Conservation (phyloP, 2,113 vertebrate genomes). For the Myxocyprinus asiaticus region DNA sequence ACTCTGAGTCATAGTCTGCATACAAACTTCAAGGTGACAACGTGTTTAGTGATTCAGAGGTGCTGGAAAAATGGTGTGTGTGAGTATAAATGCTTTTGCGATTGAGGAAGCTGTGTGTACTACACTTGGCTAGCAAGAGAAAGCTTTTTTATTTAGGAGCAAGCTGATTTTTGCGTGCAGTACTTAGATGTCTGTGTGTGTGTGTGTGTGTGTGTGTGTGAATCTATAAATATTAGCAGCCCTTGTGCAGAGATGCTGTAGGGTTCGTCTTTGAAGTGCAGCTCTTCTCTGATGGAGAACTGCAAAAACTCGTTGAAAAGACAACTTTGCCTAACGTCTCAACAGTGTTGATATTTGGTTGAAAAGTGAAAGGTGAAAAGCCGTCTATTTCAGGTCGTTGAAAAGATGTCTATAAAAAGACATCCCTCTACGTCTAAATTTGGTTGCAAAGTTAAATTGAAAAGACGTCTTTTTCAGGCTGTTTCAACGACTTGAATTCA, state of each 20-base stretch:
- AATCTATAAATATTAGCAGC: conserved; percentile 20
- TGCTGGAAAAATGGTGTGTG: conserved; percentile 27
- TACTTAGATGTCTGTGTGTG: conserved; percentile 9
- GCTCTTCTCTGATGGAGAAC: conserved; percentile 1
- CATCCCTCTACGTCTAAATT: too few species aligned
- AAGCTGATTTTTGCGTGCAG: conserved; percentile 33
- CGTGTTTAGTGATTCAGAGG: conserved; percentile 25
- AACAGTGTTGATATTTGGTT: too few species aligned
- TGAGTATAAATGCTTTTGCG: conserved; percentile 25
- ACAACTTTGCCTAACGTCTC: too few species aligned
- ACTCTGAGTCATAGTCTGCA: conserved; percentile 7
- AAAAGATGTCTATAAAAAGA: too few species aligned
- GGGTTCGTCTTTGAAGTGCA: conserved; percentile 32
- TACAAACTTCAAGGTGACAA: conserved; percentile 33
- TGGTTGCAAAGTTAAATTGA: too few species aligned
- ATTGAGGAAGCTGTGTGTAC: conserved; percentile 45
- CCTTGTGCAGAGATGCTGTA: conserved; percentile 19
- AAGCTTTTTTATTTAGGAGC: conserved; percentile 21
- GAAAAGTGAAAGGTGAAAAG: too few species aligned
- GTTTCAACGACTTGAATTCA: too few species aligned
- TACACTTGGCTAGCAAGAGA: conserved; percentile 38
- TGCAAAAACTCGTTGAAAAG: too few species aligned
- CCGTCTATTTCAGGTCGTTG: too few species aligned
- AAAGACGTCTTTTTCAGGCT: too few species aligned
- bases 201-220: conserved; percentile 6